Conservation (phyloP, 2,113 vertebrate species). For the Ceuthmochares aereus region DNA sequence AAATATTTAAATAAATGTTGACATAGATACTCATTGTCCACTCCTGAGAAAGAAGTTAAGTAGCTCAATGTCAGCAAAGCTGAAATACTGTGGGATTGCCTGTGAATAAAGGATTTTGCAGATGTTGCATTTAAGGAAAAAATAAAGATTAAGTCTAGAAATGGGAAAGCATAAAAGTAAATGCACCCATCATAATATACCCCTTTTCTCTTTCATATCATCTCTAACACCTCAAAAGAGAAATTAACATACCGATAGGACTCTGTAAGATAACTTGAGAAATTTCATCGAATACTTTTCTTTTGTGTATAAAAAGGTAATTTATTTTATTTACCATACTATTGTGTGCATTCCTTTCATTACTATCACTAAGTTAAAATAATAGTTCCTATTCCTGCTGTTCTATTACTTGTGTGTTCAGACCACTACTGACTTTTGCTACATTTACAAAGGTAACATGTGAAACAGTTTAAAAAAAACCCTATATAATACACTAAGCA, state of each 20-base stretch:
- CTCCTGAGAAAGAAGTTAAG: background rate
- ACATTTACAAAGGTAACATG: background rate
- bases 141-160: background rate
- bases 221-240: background rate
- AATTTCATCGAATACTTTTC: background rate
- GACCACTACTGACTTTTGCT: accelerated
- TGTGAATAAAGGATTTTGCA: background rate
- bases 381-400: background rate
- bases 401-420: background rate
- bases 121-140: background rate
- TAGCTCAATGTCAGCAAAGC: background rate
- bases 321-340: background rate
- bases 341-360: background rate
- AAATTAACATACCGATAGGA: background rate
- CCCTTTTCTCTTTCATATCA: background rate
- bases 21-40: background rate
- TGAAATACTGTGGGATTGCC: background rate
- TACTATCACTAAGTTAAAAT: background rate
- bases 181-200: background rate
- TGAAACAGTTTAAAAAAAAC: background rate
- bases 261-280: background rate
- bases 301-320: background rate
- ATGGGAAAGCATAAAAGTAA: background rate
- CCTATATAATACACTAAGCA: accelerated
- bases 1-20: background rate